Evolutionary conservation across 2,888 invertebrate genomes (phyloP).

Genomic region (Amblyteles armatorius): DNA sequence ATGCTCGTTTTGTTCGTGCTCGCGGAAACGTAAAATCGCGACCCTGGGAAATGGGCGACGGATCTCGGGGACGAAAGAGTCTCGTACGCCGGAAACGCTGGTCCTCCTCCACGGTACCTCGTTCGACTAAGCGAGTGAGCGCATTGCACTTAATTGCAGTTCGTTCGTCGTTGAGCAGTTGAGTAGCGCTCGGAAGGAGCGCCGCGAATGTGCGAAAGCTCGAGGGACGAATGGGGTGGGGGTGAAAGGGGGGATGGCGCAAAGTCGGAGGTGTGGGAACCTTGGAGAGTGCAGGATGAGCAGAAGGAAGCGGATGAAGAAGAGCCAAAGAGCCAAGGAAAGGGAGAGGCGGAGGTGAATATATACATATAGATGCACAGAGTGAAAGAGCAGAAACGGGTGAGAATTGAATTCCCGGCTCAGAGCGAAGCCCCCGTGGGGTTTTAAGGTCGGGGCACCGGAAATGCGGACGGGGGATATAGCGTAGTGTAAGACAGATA

Average conservation of each 20-base stretch:
- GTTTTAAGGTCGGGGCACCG: slow-evolving; percentile 42
- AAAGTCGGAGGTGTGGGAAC: slow-evolving; percentile 38
- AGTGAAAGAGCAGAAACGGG: slow-evolving; percentile 25
- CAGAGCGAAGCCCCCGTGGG: slow-evolving; percentile 38
- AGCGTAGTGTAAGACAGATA: slow-evolving; percentile 7
- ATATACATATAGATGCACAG: background rate
- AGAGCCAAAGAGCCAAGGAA: slow-evolving; percentile 1
- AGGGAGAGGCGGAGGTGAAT: background rate
- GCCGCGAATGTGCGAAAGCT: slow-evolving; percentile 2
- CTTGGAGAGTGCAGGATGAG: slow-evolving; percentile 13
- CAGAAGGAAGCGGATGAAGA: slow-evolving; percentile 35
- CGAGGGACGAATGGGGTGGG: background rate
- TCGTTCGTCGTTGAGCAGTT: slow-evolving; percentile 38
- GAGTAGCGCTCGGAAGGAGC: slow-evolving; percentile 13
- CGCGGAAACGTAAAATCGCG: slow-evolving; percentile 55
- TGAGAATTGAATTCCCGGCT: slow-evolving; percentile 65
- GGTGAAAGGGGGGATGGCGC: slow-evolving; percentile 25
- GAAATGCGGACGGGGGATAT: slow-evolving; percentile 49
- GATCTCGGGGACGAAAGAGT: slow-evolving; percentile 5
- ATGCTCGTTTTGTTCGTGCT: slow-evolving; percentile 58
- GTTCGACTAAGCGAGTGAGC: slow-evolving; percentile 16
- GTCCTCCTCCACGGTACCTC: background rate
- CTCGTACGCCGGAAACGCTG: background rate
- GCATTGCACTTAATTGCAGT: slow-evolving; percentile 62
- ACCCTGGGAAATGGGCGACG: slow-evolving; percentile 20